Conservation (phyloP, 1,140 invertebrate genomes). For the Lamellibrachia luymesi region DNA sequence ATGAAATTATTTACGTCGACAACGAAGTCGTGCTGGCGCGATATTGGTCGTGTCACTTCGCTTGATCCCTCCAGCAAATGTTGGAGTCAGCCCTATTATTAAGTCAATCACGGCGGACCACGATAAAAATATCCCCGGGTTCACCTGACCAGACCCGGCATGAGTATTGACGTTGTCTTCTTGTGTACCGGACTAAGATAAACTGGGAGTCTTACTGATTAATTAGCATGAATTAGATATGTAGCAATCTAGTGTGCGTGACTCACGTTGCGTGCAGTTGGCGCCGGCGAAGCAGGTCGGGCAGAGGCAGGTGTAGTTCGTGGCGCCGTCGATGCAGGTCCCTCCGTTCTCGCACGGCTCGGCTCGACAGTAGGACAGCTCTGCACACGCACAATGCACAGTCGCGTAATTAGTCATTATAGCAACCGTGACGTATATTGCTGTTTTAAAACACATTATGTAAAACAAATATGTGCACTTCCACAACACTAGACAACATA, state of each 20-base stretch:
- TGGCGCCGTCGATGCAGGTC: not conserved
- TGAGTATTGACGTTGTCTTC: not conserved
- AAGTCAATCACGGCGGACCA: not conserved
- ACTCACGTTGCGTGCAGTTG: not conserved
- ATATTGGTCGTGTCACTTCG: not conserved
- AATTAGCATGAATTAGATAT: slow-evolving; percentile 1
- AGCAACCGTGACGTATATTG: not conserved
- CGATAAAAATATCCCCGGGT: not conserved
- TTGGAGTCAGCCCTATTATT: not conserved
- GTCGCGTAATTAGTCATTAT: not conserved
- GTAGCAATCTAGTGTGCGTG: not conserved
- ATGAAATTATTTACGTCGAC: no score
- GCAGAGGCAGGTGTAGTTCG: not conserved
- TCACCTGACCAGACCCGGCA: not conserved
- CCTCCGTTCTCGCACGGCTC: not conserved
- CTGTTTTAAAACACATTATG: no score
- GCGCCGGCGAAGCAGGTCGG: not conserved
- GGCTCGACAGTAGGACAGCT: not conserved
- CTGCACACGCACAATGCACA: not conserved
- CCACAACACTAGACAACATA: no score
- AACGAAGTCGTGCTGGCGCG: not conserved
- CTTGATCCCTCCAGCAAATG: not conserved
- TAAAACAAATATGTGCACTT: no score
- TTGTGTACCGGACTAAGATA: not conserved
- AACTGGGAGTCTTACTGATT: not conserved